A percentile compares a stretch with the other conserved stretches of the same genome.
Conservation (phyloP, 2,113 vertebrate genomes). For the Pteropus alecto region DNA sequence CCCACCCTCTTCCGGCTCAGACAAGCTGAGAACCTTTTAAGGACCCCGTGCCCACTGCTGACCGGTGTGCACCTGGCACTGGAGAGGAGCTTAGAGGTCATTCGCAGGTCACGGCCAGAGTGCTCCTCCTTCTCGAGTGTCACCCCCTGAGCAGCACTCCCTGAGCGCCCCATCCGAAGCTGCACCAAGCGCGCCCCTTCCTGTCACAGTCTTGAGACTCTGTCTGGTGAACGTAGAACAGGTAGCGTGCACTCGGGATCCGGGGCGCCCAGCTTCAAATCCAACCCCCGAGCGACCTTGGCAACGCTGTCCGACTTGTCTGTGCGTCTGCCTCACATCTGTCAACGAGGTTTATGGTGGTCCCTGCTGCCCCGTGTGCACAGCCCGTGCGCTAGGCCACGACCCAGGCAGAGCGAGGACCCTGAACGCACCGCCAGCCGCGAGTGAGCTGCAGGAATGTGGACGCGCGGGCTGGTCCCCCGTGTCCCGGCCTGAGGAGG, state of each 20-base stretch:
- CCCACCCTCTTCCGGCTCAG: background rate
- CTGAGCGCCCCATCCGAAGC: background rate
- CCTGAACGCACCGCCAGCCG: no score
- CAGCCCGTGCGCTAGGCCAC: no score
- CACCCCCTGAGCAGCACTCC: background rate
- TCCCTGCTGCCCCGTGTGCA: no score
- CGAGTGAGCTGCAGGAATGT: no score
- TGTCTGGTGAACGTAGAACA: rapidly evolving
- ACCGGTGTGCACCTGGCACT: no score
- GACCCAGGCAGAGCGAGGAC: no score
- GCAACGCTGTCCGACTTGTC: background rate
- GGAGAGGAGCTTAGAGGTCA: background rate
- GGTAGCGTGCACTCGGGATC: rapidly evolving
- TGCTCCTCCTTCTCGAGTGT: background rate
- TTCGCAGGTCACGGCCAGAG: background rate
- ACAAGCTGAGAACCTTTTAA: background rate
- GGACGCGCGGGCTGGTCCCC: background rate
- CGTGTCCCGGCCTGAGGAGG: background rate
- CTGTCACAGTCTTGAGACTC: background rate
- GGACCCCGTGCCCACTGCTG: rapidly evolving
- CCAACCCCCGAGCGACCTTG: background rate
- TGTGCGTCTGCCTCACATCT: background rate
- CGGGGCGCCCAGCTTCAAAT: rapidly evolving
- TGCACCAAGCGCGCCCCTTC: background rate
- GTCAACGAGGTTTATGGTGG: background rate